These are phyloP conservation scores for Nephotettix cincticeps DNA, from an alignment of 1,140 invertebrate genomes.

Conservation along the genomic window DNA sequence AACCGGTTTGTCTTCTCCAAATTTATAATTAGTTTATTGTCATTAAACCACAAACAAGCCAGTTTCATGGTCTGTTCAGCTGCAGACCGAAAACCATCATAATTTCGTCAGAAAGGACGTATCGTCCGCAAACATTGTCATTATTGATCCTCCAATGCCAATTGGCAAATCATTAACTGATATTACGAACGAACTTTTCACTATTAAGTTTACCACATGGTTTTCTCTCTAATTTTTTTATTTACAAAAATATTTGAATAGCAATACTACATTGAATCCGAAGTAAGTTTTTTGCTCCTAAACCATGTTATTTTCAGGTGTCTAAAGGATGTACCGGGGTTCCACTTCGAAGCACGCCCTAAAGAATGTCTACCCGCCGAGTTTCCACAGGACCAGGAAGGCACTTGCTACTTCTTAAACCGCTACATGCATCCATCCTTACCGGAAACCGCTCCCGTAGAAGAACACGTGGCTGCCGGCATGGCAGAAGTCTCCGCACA, in stretches of 20 bases:
- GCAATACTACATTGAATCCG: background rate
- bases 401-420: conserved; percentile 84
- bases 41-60: too few species aligned
- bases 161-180: background rate
- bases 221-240: background rate
- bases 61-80: too few species aligned
- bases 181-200: background rate
- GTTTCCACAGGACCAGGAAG: conserved; percentile 73
- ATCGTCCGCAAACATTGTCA: too few species aligned
- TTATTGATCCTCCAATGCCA: background rate
- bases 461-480: conserved; percentile 64
- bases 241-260: background rate
- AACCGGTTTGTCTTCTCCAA: too few species aligned
- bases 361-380: conserved; percentile 80
- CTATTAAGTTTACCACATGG: background rate
- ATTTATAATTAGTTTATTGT: too few species aligned
- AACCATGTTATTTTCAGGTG: conserved; percentile 56
- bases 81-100: too few species aligned
- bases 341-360: conserved; percentile 70
- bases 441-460: conserved; percentile 55
- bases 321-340: conserved; percentile 62
- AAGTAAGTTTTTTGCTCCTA: background rate
- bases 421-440: conserved; percentile 73
- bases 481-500: conserved; percentile 33
- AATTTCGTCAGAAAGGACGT: background rate